These are phyloP conservation scores for Intellagama lesueurii DNA, from an alignment of 2,797 vertebrate species.

Conservation along the genomic window DNA sequence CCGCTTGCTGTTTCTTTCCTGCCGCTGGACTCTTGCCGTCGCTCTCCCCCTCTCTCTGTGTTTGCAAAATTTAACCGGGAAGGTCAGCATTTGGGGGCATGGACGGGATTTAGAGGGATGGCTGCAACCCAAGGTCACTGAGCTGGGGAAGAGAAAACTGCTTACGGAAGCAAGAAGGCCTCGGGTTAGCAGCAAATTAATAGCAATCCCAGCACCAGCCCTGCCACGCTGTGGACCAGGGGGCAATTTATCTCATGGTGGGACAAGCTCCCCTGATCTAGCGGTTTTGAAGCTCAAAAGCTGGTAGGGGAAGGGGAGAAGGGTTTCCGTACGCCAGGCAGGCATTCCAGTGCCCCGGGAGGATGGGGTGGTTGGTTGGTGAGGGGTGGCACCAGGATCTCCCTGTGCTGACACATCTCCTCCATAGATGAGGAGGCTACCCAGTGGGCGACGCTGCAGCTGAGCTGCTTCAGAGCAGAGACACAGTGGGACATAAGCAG, in stretches of 20 bases:
- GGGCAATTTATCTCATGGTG: neutral
- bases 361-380: neutral
- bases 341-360: neutral
- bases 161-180: neutral
- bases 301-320: neutral
- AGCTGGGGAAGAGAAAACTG: neutral
- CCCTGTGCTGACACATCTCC: too few relatives aligned
- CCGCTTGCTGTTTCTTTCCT: neutral
- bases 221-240: neutral
- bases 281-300: neutral
- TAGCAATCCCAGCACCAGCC: neutral
- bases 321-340: neutral
- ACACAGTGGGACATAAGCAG: too few relatives aligned
- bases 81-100: constrained; percentile 39
- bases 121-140: constrained; percentile 8
- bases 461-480: neutral
- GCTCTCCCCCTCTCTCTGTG: neutral
- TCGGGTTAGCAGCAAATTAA: constrained; percentile 26
- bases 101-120: neutral
- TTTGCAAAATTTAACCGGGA: neutral
- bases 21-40: neutral
- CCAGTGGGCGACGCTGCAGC: neutral
- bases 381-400: neutral
- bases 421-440: too few relatives aligned
- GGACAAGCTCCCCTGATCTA: neutral